Base-by-base conservation (phyloP, 2,113 vertebrate species). In the Cynocephalus volans region DNA sequence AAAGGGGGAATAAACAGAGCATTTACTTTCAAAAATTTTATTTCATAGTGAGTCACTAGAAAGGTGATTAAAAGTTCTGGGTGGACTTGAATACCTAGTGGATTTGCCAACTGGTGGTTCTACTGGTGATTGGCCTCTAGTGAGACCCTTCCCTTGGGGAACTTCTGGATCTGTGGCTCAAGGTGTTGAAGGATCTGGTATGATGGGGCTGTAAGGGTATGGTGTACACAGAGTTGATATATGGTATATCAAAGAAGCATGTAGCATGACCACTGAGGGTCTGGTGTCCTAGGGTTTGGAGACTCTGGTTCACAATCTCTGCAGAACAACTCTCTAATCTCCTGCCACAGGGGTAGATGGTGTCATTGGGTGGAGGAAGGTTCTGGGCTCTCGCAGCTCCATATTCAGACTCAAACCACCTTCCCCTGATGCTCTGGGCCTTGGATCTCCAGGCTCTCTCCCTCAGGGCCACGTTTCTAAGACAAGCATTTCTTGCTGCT, bases 61-160 rank as follows among this genome's bases (percentile, higher is more conserved):
- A 85, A 88, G 60, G 54, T 58, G 60, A 75, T 84, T 91, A 48
- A 64, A 90, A 50, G 11, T 81, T 92, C 67, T 94, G 48, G 60
- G 79, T 36, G 41, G 6, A 36, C 36, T 8, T 62, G 31, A 21
- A 15, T 88, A 4, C 14, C 23, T 8, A 52, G 21, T 95, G 23
- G n/a, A 54, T n/a, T 69, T 93, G 36, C 24, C 13, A 84, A 9
- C 45, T 13, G 41, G 21, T 77, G n/a, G 17, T 50, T 54, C 73
- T 79, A 8, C 54, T 67, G 24, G 33, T 8, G 15, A 60, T 64
- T 21, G 77, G 31, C 8, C 60, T 26, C 13, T 31, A 50, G 19
- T 9, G 41, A 2, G 70, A 17, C 48, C 58, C 93, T 83, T 52
- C 45, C 10, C 7, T 1, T 33, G 19, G 33, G 54, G 26, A 28